phyloP scores from a whole-genome alignment of 1,140 invertebrate genomes.

The Zaprionus ghesquierei region DNA sequence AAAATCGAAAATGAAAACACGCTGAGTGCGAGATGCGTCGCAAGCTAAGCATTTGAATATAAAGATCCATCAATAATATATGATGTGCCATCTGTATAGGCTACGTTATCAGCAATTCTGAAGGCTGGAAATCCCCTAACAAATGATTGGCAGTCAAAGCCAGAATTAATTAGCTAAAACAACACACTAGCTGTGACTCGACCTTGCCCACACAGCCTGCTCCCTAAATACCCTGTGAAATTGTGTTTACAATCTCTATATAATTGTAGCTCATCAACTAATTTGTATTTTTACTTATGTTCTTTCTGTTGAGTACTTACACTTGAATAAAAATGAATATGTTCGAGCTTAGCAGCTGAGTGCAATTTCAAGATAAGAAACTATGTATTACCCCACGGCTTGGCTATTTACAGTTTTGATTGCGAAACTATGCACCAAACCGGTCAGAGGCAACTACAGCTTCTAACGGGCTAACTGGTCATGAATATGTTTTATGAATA shows the following conservation, averaged over 20 bases:
- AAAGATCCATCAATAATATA: background rate
- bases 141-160: background rate
- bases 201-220: background rate
- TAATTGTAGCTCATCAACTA: too few relatives aligned
- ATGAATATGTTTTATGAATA: background rate
- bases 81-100: background rate
- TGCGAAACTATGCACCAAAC: background rate
- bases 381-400: too few relatives aligned
- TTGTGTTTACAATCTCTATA: too few relatives aligned
- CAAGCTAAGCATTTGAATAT: conserved; percentile 1
- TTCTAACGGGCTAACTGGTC: background rate
- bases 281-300: too few relatives aligned
- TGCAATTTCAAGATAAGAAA: background rate
- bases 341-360: background rate
- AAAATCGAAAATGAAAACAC: background rate
- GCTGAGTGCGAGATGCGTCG: background rate
- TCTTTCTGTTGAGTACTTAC: too few relatives aligned
- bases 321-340: background rate
- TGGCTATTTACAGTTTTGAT: background rate
- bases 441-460: background rate
- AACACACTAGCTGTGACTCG: background rate
- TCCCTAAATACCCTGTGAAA: background rate
- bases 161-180: background rate
- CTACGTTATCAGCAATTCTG: background rate
- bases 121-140: background rate